These are phyloP conservation scores for Poicephalus meyeri DNA, from an alignment of 2,113 vertebrate species.

Conservation along the genomic window DNA sequence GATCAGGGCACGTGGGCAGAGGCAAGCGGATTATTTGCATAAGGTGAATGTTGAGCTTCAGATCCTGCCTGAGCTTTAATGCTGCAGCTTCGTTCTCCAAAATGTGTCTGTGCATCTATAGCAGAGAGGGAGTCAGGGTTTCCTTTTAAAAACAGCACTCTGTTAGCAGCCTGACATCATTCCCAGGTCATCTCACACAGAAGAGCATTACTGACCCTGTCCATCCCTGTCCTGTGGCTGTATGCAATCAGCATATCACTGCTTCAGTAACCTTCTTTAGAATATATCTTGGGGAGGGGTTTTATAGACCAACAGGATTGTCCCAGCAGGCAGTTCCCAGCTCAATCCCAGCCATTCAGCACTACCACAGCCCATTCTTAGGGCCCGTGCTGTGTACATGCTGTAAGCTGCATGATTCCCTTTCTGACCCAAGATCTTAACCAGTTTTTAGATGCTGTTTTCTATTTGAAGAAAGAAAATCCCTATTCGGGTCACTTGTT, in stretches of 20 bases:
- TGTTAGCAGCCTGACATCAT: background rate
- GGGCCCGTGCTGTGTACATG: background rate
- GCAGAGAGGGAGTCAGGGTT: background rate
- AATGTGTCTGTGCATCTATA: background rate
- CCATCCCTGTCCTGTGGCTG: background rate
- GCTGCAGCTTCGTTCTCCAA: background rate
- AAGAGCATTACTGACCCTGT: background rate
- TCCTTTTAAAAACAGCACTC: background rate
- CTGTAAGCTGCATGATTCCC: background rate
- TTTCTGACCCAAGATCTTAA: slow-evolving; percentile 34
- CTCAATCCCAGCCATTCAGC: background rate
- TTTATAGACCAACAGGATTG: background rate
- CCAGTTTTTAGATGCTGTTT: background rate
- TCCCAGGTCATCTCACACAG: background rate
- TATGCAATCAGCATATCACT: background rate
- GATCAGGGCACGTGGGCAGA: background rate
- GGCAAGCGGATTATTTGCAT: background rate
- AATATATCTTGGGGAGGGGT: background rate
- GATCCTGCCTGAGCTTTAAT: background rate
- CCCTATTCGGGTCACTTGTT: slow-evolving; percentile 55
- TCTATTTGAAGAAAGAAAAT: slow-evolving; percentile 47
- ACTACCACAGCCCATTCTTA: background rate
- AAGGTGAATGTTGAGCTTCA: background rate
- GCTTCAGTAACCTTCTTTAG: background rate
- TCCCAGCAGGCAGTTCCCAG: background rate